Evolutionary conservation across 1,140 invertebrate genomes (phyloP), one percentile per base, ranked within the genome.

Genomic region (Drosophila persimilis): DNA sequence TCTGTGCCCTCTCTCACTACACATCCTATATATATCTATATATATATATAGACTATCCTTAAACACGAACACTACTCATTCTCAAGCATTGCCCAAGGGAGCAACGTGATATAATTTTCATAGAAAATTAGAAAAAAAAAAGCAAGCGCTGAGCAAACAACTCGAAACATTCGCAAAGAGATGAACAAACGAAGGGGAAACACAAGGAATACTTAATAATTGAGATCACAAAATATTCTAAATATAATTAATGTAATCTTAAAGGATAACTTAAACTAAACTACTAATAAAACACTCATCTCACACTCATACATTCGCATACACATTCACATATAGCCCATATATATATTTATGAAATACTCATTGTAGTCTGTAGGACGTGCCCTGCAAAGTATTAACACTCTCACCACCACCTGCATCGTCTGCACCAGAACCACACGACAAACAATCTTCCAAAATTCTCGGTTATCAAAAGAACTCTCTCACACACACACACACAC

Each of bases 41-140:
- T 35, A 44, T 43, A 48, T 35, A 51, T 35, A 17, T 8, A 52
- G 31, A 11, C 31, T 35, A 39, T 43, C 22, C 43, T 48, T 48
- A 5, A 26, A 26, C 24, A 26, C 24, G 24, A 26, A 26, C 24
- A 26, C 24, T 26, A 63, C 11, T 45, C 24, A 73, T 70, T 62
- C 39, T 62, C 69, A 57, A 73, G 70, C 73, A 60, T 66, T 62
- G 60, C 60, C 48, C 60, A 39, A 13, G 35, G 26, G 20, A 54
- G 51, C 62, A 75, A 88, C 66, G 83, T 86, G 83, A 86, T 86
- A 86, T 88, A 88, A 86, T 86, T 86, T 88, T 86, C 83, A 79
- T 88, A 88, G 83, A 86, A 86, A 86, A 88, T 72, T 39, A 67
- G 80, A 56, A 58, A 65, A 48, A 15, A 15, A 48, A 72, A 72